Evolutionary conservation across 2,888 invertebrate genomes (phyloP).

Genomic region (Patella ulyssiponensis): DNA sequence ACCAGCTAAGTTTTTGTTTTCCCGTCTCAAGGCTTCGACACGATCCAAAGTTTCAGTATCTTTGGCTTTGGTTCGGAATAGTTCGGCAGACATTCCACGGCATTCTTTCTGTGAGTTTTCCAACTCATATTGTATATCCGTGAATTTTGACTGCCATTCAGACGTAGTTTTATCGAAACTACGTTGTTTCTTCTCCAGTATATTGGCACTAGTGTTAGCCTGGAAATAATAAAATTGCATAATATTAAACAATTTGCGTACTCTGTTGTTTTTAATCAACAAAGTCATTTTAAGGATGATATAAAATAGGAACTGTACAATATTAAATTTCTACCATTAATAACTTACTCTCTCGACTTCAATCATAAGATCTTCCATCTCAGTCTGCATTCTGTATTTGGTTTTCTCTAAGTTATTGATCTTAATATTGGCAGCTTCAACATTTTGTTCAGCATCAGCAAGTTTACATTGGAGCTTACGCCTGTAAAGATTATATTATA

Average conservation of each 20-base stretch:
- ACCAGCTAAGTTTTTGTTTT: slow-evolving; percentile 97
- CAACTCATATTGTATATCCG: slow-evolving; percentile 87
- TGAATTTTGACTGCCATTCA: slow-evolving; percentile 99
- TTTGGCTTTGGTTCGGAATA: slow-evolving; percentile 97
- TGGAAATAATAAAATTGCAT: not conserved
- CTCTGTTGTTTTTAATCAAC: not conserved
- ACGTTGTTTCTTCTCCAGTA: slow-evolving; percentile 99
- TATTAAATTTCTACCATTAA: not conserved
- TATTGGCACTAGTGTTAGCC: slow-evolving; percentile 77
- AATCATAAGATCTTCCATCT: slow-evolving; percentile 96
- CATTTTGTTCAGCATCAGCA: slow-evolving; percentile 96
- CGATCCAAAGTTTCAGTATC: slow-evolving; percentile 98
- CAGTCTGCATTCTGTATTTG: slow-evolving; percentile 95
- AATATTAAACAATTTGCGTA: not conserved
- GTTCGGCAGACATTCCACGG: slow-evolving; percentile 98
- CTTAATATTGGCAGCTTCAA: slow-evolving; percentile 97
- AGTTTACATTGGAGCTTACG: slow-evolving; percentile 89
- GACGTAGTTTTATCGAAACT: slow-evolving; percentile 99
- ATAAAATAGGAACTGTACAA: too few relatives aligned
- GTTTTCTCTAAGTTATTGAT: slow-evolving; percentile 97
- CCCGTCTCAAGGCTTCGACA: slow-evolving; percentile 96
- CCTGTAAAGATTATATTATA: slow-evolving; percentile 71
- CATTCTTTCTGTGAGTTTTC: slow-evolving; percentile 99
- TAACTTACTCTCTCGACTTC: slow-evolving; percentile 94
- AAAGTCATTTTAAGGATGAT: not conserved